Evolutionary conservation across 2,797 vertebrate species (phyloP).

Genomic region (Otolemur crassicaudatus): DNA sequence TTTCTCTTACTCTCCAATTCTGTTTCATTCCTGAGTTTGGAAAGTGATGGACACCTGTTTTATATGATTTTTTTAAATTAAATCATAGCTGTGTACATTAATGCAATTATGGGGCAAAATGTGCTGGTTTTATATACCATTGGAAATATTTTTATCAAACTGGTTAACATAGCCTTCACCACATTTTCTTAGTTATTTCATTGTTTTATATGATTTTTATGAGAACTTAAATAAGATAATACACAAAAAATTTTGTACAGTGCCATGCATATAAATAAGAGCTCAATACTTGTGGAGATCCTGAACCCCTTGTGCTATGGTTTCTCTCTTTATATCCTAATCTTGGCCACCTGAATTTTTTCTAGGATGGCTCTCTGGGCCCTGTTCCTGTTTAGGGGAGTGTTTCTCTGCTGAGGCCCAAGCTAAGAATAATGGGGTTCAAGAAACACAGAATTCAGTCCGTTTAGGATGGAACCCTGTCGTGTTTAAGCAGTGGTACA

Average conservation of each 20-base stretch:
- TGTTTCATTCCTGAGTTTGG: slow-evolving; percentile 38
- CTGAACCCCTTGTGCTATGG: background rate
- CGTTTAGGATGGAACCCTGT: background rate
- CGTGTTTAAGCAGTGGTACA: background rate
- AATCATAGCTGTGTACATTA: no score
- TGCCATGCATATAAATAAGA: background rate
- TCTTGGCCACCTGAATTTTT: background rate
- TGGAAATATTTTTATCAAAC: no score
- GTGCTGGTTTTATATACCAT: no score
- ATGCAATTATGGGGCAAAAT: no score
- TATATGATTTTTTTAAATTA: background rate
- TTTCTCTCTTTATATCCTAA: background rate
- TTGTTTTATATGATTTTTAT: background rate
- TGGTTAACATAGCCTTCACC: no score
- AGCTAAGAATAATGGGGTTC: background rate
- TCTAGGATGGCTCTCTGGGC: background rate
- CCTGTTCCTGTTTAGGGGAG: background rate
- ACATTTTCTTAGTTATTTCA: no score
- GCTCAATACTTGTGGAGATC: background rate
- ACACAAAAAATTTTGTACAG: background rate
- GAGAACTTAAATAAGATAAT: slow-evolving; percentile 8
- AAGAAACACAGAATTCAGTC: background rate
- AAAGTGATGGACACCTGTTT: background rate
- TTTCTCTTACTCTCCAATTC: slow-evolving; percentile 13
- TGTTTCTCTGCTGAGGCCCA: background rate